Evolutionary conservation across 2,797 vertebrate genomes (phyloP).

Genomic region (Oreonectes daqikongensis): DNA sequence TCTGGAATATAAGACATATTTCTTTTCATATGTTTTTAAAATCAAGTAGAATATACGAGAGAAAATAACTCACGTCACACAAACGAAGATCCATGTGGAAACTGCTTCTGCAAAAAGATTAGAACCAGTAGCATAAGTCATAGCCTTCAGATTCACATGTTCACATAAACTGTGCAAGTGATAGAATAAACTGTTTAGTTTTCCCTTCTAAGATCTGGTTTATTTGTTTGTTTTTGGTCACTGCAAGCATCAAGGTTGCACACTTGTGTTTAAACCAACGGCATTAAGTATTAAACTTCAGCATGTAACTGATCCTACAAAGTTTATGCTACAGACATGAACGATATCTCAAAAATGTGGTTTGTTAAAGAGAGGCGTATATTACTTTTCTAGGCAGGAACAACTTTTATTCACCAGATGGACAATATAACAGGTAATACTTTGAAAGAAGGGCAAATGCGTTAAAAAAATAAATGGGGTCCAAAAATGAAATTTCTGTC

Average conservation of each 20-base stretch:
- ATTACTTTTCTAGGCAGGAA: too few relatives aligned
- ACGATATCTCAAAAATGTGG: neutral
- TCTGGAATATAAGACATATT: neutral
- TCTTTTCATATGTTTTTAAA: neutral
- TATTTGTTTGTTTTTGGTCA: neutral
- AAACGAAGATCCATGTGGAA: too few relatives aligned
- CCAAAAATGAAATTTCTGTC: too few relatives aligned
- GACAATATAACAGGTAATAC: too few relatives aligned
- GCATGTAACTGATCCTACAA: neutral
- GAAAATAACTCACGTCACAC: neutral
- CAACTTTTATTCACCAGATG: too few relatives aligned
- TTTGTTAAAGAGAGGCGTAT: too few relatives aligned
- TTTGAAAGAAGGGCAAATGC: too few relatives aligned
- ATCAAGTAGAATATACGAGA: neutral
- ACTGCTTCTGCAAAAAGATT: too few relatives aligned
- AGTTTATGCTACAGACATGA: neutral
- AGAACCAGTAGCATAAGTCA: too few relatives aligned
- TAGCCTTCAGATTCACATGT: neutral
- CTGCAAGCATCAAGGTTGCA: neutral
- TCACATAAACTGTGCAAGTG: neutral
- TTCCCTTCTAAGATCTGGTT: neutral
- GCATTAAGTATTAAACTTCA: neutral
- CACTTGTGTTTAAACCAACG: neutral
- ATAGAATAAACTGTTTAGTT: neutral
- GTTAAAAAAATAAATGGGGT: too few relatives aligned